Percentiles rank a stretch among this genome's conserved stretches.
Evolutionary conservation across 2,797 vertebrate species (phyloP).

Genomic region (Acanthopagrus latus): DNA sequence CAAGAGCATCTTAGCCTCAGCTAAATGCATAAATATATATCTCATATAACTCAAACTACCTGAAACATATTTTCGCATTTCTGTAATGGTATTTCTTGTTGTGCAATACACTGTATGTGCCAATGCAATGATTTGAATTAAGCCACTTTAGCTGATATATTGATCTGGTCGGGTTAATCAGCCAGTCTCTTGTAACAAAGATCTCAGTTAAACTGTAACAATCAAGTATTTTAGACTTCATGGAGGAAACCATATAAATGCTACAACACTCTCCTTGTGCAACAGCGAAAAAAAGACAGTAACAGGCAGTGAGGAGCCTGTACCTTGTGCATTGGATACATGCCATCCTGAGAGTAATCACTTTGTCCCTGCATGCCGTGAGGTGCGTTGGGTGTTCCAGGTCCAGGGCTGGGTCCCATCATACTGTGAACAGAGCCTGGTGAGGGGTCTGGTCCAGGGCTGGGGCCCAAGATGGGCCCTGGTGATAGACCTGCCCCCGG

Average conservation of each 20-base stretch:
- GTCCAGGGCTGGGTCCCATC: conserved; percentile 95
- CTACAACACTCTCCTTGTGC: background rate
- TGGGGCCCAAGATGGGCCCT: conserved; percentile 95
- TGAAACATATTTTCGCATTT: background rate
- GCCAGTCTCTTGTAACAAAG: background rate
- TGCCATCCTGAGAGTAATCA: conserved; percentile 93
- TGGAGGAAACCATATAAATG: background rate
- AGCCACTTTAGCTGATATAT: background rate
- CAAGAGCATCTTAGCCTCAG: no score
- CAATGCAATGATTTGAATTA: no score
- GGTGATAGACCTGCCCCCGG: conserved; percentile 96
- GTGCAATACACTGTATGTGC: background rate
- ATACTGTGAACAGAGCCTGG: conserved; percentile 97
- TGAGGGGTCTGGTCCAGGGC: conserved; percentile 96
- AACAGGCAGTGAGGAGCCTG: no score
- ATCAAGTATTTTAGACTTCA: background rate
- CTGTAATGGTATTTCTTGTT: background rate
- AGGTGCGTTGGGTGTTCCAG: conserved; percentile 92
- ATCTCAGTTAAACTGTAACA: background rate
- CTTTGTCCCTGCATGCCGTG: conserved; percentile 90
- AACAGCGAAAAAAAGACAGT: background rate
- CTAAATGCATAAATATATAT: no score
- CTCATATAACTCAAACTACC: background rate
- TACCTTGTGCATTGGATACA: conserved; percentile 97
- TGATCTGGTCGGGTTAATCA: background rate